Evolutionary conservation across 2,888 invertebrate genomes (phyloP).

Genomic region (Chrysolina oricalcia): DNA sequence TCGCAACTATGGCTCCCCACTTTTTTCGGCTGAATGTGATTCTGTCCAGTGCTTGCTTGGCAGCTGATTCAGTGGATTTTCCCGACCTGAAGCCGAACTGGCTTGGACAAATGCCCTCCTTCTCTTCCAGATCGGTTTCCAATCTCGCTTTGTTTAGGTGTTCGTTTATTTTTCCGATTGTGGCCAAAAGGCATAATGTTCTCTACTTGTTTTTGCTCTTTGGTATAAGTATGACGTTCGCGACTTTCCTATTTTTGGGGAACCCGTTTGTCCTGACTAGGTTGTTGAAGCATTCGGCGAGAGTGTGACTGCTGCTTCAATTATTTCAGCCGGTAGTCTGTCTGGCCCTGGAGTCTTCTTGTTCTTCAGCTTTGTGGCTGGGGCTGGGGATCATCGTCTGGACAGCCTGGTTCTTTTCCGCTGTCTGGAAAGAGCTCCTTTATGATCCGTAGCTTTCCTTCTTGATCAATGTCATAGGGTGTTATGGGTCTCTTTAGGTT

Average conservation of each 20-base stretch:
- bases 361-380: constrained; percentile 16
- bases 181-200: neutral
- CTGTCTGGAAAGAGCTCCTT: constrained; percentile 1
- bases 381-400: neutral
- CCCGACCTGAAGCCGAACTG: neutral
- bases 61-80: neutral
- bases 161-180: neutral
- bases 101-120: neutral
- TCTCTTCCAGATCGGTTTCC: neutral
- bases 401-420: neutral
- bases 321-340: constrained; percentile 24
- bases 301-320: neutral
- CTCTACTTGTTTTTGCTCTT: neutral
- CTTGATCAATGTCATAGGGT: constrained; percentile 8
- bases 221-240: constrained; percentile 32
- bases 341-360: constrained; percentile 35
- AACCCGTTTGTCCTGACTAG: constrained; percentile 26
- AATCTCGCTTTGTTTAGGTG: neutral
- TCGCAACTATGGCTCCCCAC: neutral
- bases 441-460: neutral
- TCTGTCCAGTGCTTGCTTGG: constrained; percentile 32
- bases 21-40: neutral
- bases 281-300: neutral
- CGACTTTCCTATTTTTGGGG: constrained; percentile 44
- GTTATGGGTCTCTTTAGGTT: neutral